phyloP scores from a whole-genome alignment of 23 tunicate species.

The Phallusia fumigata region DNA sequence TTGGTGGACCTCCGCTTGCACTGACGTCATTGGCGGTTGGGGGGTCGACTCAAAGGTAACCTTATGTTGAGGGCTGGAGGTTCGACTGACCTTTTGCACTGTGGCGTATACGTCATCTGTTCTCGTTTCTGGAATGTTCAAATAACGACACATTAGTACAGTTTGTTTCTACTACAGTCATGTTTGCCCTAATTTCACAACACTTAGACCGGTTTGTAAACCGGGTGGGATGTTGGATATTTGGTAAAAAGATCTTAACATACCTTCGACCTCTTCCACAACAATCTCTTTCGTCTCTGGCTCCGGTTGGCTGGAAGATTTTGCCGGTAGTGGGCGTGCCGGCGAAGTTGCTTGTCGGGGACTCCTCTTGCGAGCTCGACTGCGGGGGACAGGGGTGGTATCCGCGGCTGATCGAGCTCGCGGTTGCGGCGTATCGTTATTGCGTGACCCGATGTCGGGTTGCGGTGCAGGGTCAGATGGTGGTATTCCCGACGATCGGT shows the following conservation, averaged over 20 bases:
- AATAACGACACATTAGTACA: background rate
- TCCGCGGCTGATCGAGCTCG: background rate
- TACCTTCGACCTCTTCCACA: background rate
- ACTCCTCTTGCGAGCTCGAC: conserved; percentile 6
- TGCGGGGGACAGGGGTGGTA: conserved; percentile 3
- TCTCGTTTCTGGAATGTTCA: background rate
- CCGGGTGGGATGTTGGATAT: no score
- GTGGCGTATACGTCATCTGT: background rate
- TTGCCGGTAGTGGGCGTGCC: background rate
- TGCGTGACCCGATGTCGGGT: background rate
- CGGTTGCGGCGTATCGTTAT: background rate
- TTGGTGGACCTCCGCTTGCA: background rate
- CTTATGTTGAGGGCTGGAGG: background rate
- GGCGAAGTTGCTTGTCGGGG: background rate
- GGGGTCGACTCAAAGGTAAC: background rate
- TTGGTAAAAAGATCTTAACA: background rate
- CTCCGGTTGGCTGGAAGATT: background rate
- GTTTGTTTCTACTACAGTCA: no score
- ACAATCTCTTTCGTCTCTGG: background rate
- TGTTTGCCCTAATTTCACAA: no score
- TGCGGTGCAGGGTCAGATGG: background rate
- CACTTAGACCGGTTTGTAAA: no score
- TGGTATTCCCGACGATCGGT: background rate
- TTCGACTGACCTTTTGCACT: background rate
- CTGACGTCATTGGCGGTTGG: background rate